phyloP scores from a whole-genome alignment of 37 sponge, comb jelly and placozoan species.

The Tethya wilhelma region DNA sequence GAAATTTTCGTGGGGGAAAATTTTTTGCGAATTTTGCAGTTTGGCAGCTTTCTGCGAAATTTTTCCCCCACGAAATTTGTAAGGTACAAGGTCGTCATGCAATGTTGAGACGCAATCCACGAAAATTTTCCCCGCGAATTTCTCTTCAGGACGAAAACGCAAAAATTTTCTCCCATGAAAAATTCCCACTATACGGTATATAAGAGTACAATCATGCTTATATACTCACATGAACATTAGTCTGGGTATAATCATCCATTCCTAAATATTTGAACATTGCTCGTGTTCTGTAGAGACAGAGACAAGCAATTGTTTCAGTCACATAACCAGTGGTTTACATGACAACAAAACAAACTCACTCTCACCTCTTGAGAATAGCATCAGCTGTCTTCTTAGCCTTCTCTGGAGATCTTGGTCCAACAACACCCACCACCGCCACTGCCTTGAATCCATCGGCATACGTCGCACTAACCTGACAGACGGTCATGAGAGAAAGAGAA shows the following conservation, averaged over 20 bases:
- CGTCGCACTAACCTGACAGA: slow-evolving; percentile 94
- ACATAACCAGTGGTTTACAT: neutral
- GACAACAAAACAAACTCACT: neutral
- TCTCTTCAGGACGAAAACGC: no score
- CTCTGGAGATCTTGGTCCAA: slow-evolving; percentile 85
- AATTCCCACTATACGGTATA: no score
- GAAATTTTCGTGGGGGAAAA: no score
- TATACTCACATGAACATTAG: slow-evolving; percentile 74
- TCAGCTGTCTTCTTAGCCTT: slow-evolving; percentile 83
- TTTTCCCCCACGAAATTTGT: no score
- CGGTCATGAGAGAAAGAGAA: no score
- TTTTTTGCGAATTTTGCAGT: no score
- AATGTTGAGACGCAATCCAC: no score
- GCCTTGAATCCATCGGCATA: slow-evolving; percentile 87
- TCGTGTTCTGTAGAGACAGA: slow-evolving; percentile 54
- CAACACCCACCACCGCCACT: slow-evolving; percentile 68
- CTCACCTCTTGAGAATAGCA: slow-evolving; percentile 72
- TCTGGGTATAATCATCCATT: slow-evolving; percentile 69
- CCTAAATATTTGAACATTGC: slow-evolving; percentile 67
- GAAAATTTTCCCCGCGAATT: no score
- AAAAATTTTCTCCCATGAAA: no score
- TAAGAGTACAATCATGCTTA: neutral
- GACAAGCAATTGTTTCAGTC: neutral
- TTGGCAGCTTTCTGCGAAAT: no score
- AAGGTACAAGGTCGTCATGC: no score